Conservation (phyloP, 1,140 invertebrate species). For the Halictus rubicundus region DNA sequence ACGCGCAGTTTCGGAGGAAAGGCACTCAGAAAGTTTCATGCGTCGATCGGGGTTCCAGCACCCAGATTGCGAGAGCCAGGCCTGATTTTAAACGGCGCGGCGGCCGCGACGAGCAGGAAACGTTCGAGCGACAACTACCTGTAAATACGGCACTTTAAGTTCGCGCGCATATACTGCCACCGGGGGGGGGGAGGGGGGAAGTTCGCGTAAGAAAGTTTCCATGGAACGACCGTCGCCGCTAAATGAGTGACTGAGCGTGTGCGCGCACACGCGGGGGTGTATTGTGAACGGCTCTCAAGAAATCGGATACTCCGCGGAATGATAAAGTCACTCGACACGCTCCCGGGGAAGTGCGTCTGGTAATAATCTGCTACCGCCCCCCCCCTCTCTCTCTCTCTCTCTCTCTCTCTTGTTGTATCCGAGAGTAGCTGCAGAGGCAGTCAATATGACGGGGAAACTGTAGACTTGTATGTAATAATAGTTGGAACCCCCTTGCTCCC, state of each 20-base stretch:
- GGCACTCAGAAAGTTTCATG: too few species aligned
- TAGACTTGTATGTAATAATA: too few species aligned
- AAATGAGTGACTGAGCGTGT: not conserved
- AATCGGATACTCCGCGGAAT: constrained; percentile 1
- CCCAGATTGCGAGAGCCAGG: too few species aligned
- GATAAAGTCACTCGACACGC: constrained; percentile 12
- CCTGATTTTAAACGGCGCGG: not conserved
- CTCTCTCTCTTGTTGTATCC: too few species aligned
- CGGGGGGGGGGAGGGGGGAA: not conserved
- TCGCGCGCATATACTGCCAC: not conserved
- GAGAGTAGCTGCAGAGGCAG: not conserved
- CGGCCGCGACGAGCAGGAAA: not conserved
- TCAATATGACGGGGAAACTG: not conserved
- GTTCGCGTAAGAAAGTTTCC: not conserved
- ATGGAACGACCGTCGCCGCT: not conserved
- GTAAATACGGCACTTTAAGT: constrained; percentile 28
- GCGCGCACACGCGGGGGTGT: not conserved
- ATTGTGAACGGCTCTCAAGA: not conserved
- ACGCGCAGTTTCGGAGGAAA: too few species aligned
- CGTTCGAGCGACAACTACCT: constrained; percentile 4
- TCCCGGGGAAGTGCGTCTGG: not conserved
- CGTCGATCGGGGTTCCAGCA: too few species aligned
- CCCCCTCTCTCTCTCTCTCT: too few species aligned
- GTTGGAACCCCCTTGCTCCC: too few species aligned
- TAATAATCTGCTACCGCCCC: not conserved